phyloP scores from a whole-genome alignment of 2,797 vertebrate genomes.

The Sebastes nivosus region DNA sequence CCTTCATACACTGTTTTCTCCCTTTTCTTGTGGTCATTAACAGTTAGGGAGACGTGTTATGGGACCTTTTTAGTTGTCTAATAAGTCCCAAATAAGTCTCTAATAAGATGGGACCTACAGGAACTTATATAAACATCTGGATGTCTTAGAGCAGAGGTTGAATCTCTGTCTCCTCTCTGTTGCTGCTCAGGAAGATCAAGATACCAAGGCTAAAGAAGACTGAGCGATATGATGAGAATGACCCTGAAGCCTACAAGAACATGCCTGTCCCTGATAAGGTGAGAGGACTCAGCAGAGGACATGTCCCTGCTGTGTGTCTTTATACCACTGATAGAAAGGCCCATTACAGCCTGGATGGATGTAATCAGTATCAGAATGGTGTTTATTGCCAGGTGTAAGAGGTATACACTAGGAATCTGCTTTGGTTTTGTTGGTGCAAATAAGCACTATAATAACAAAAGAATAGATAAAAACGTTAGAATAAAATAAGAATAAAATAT shows the following conservation, averaged over 20 bases:
- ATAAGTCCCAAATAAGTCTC: too few relatives aligned
- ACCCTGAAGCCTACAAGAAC: slow-evolving; percentile 72
- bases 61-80: not conserved
- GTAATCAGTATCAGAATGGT: too few relatives aligned
- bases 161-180: not conserved
- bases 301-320: not conserved
- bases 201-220: slow-evolving; percentile 49
- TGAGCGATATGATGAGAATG: slow-evolving; percentile 74
- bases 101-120: too few relatives aligned
- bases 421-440: too few relatives aligned
- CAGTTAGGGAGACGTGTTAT: not conserved
- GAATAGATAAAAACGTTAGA: too few relatives aligned
- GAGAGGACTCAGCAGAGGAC: not conserved
- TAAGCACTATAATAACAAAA: fast-evolving
- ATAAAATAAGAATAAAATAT: too few relatives aligned
- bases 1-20: too few relatives aligned
- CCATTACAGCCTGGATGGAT: not conserved
- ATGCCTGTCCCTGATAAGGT: slow-evolving; percentile 82
- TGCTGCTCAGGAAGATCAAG: slow-evolving; percentile 50
- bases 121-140: not conserved
- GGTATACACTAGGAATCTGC: fast-evolving
- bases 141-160: not conserved
- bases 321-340: not conserved
- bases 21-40: not conserved
- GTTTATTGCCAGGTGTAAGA: too few relatives aligned